phyloP scores from a whole-genome alignment of 2,113 vertebrate species.

The Hyperoodon ampullatus region DNA sequence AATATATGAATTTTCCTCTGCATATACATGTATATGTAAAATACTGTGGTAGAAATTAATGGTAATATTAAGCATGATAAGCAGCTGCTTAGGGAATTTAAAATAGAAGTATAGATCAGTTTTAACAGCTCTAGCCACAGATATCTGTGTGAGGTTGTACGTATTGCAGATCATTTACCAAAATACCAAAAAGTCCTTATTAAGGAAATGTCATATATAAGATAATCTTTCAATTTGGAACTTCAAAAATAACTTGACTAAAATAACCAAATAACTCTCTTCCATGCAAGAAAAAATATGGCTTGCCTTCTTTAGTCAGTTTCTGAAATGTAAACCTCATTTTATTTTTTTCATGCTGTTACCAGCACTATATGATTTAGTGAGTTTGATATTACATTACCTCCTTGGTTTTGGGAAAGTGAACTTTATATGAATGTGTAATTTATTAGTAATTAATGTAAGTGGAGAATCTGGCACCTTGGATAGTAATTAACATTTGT shows the following conservation, averaged over 20 bases:
- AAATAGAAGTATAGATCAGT: neutral
- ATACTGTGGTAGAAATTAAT: neutral
- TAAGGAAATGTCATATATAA: neutral
- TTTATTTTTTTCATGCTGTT: neutral
- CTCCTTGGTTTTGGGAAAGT: neutral
- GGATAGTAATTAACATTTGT: conserved; percentile 62
- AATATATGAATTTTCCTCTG: neutral
- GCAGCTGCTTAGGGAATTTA: neutral
- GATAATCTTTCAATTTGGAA: neutral
- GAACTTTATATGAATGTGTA: conserved; percentile 22
- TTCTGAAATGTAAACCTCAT: conserved; percentile 9
- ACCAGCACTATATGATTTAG: neutral
- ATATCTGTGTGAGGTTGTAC: neutral
- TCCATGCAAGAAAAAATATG: neutral
- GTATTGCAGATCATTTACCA: neutral
- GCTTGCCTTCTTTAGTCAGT: neutral
- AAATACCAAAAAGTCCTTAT: neutral
- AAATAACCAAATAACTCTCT: neutral
- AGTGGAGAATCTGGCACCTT: conserved; percentile 36
- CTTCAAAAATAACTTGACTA: neutral
- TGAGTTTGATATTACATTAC: neutral
- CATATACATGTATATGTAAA: neutral
- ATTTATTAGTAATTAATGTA: conserved; percentile 63
- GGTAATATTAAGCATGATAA: neutral
- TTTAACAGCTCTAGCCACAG: neutral